Conservation (phyloP, 2,888 invertebrate genomes). For the Eurois occulta region DNA sequence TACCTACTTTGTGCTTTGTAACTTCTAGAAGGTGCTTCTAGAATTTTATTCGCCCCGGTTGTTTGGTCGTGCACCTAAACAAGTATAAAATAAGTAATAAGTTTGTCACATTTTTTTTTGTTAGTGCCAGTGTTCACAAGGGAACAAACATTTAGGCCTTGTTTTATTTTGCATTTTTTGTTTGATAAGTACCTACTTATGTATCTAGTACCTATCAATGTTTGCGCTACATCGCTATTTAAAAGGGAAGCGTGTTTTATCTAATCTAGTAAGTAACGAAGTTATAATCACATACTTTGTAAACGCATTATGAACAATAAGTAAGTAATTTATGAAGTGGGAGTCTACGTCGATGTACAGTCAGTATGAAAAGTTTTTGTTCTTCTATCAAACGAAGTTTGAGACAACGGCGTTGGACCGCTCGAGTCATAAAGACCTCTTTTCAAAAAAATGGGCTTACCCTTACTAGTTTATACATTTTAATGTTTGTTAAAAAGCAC, state of each 20-base stretch:
- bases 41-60: neutral
- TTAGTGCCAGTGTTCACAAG: neutral
- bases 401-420: too few relatives aligned
- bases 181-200: neutral
- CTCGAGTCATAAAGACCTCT: too few relatives aligned
- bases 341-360: neutral
- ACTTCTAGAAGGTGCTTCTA: constrained; percentile 16
- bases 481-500: too few relatives aligned
- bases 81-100: too few relatives aligned
- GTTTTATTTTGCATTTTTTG: neutral
- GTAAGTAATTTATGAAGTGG: neutral
- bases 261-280: constrained; percentile 4
- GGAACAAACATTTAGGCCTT: neutral
- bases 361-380: neutral
- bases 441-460: too few relatives aligned
- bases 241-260: constrained; percentile 14
- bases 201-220: neutral
- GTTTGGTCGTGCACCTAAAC: neutral
- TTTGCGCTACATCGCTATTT: neutral
- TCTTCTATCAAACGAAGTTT: too few relatives aligned
- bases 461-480: too few relatives aligned
- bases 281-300: neutral
- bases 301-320: neutral
- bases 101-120: neutral
- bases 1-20: neutral